Conservation (phyloP, 2,797 vertebrate genomes). For the Sphenodon punctatus region DNA sequence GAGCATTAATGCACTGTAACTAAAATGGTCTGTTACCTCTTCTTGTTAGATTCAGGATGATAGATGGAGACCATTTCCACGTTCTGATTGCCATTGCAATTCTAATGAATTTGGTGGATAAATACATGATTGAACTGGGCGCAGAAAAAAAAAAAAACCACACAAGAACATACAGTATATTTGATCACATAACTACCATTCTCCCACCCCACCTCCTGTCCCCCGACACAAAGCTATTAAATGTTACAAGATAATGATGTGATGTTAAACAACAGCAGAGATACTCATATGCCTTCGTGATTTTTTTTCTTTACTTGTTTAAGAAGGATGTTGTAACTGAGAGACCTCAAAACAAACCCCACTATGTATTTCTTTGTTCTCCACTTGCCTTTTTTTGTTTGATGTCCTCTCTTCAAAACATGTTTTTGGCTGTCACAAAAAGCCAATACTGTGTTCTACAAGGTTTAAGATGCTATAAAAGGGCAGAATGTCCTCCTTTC, state of each 20-base stretch:
- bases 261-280: neutral
- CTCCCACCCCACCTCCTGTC: neutral
- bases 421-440: neutral
- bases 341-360: neutral
- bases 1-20: constrained; percentile 72
- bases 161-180: constrained; percentile 39
- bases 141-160: neutral
- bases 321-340: neutral
- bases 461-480: neutral
- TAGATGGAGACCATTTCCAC: constrained; percentile 63
- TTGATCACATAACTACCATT: constrained; percentile 9
- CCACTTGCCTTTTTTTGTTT: neutral
- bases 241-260: neutral
- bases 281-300: neutral
- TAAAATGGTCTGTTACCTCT: constrained; percentile 68
- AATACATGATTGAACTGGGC: constrained; percentile 13
- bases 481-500: neutral
- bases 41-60: constrained; percentile 64
- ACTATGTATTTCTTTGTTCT: neutral
- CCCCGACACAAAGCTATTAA: constrained; percentile 8
- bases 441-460: neutral
- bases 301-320: neutral
- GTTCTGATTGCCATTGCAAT: constrained; percentile 57
- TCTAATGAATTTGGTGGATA: constrained; percentile 59
- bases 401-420: neutral